Evolutionary conservation across 2,888 invertebrate species (phyloP).

Genomic region (Dusona sp.): DNA sequence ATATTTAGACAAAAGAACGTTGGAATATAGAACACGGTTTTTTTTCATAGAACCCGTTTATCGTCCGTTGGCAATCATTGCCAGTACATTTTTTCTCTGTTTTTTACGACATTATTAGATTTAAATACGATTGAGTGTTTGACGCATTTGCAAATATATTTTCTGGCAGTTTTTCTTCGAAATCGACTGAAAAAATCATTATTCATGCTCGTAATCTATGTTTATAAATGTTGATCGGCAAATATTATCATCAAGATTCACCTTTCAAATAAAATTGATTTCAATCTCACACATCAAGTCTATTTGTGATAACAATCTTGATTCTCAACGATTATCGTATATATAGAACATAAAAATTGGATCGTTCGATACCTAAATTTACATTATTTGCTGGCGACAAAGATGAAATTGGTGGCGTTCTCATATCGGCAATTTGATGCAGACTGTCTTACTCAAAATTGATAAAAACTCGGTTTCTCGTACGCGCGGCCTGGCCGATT

Average conservation of each 20-base stretch:
- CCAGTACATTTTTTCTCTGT: neutral
- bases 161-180: neutral
- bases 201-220: neutral
- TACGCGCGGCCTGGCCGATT: neutral
- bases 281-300: neutral
- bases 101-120: neutral
- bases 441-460: conserved; percentile 9
- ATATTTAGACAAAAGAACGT: neutral
- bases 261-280: neutral
- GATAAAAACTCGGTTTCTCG: neutral
- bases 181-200: neutral
- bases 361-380: neutral
- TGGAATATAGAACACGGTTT: neutral
- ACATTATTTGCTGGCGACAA: neutral
- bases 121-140: neutral
- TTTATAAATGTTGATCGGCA: neutral
- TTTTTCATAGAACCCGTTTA: neutral
- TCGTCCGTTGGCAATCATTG: neutral
- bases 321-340: conserved; percentile 2
- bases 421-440: neutral
- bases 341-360: neutral
- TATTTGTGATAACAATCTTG: neutral
- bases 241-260: neutral
- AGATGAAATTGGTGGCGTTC: neutral
- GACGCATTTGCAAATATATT: neutral